phyloP scores from a whole-genome alignment of 2,113 vertebrate genomes.

The Rhinopomastus cyanomelas region DNA sequence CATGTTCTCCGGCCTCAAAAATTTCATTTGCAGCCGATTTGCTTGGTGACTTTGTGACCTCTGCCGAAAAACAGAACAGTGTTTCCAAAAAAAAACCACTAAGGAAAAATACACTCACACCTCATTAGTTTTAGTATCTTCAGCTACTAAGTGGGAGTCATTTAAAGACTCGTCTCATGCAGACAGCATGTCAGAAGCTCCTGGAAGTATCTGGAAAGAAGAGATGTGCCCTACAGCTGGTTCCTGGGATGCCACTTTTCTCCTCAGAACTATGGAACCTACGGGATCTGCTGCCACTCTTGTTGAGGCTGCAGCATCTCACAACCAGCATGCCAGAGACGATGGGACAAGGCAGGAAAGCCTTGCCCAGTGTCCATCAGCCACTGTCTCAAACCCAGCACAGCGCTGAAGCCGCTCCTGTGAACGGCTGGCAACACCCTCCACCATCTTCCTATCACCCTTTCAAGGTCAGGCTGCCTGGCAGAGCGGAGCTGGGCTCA shows the following conservation, averaged over 20 bases:
- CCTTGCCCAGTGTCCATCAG: rapidly evolving
- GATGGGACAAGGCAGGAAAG: rapidly evolving
- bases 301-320: not conserved
- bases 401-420: not conserved
- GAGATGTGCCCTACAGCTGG: not conserved
- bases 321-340: not conserved
- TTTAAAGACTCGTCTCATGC: not conserved
- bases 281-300: not conserved
- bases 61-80: conserved; percentile 53
- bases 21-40: conserved; percentile 60
- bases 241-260: not conserved
- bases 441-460: not conserved
- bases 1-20: conserved; percentile 57
- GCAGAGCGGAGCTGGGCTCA: not conserved
- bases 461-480: not conserved
- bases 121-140: conserved; percentile 57
- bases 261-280: not conserved
- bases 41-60: conserved; percentile 57
- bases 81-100: conserved; percentile 43
- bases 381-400: not conserved
- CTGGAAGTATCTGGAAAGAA: not conserved
- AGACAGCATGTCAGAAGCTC: rapidly evolving
- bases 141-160: conserved; percentile 35
- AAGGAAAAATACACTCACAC: conserved; percentile 40
- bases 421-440: rapidly evolving